Percentiles rank a stretch among this genome's conserved stretches.
phyloP scores from a whole-genome alignment of 2,113 vertebrate species.

The Pseudopodoces humilis region DNA sequence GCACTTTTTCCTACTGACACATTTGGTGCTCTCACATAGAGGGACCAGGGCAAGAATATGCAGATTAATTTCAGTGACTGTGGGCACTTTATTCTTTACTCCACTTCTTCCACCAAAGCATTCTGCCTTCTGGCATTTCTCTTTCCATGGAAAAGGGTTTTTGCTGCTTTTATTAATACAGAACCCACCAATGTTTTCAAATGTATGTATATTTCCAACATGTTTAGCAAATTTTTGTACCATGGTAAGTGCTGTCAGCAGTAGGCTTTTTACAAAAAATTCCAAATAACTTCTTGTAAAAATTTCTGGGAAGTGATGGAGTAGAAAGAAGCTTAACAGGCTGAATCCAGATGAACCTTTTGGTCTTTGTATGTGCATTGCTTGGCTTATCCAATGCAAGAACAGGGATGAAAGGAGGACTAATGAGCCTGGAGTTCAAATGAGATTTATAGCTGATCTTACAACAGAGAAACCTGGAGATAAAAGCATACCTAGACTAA shows the following conservation, averaged over 20 bases:
- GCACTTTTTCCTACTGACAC: neutral
- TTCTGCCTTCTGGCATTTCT: neutral
- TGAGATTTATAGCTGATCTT: slow-evolving; percentile 53
- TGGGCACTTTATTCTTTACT: neutral
- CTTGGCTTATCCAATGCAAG: slow-evolving; percentile 33
- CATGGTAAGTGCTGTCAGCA: neutral
- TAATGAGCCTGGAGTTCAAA: slow-evolving; percentile 50
- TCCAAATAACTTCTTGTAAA: slow-evolving; percentile 4
- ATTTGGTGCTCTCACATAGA: neutral
- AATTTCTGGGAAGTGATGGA: neutral
- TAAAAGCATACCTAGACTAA: slow-evolving; percentile 55
- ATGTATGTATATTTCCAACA: neutral
- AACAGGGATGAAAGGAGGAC: slow-evolving; percentile 1
- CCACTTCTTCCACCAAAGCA: neutral
- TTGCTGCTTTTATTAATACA: neutral
- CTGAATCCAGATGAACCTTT: slow-evolving; percentile 21
- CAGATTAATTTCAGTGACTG: neutral
- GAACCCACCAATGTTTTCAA: neutral
- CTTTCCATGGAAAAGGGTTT: neutral
- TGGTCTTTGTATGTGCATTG: neutral
- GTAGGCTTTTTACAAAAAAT: neutral
- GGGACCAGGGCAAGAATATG: neutral
- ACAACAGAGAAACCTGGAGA: slow-evolving; percentile 25
- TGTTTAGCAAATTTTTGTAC: neutral
- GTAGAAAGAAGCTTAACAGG: slow-evolving; percentile 23